Evolutionary conservation across 2,888 invertebrate species (phyloP), one percentile per base, ranked within the genome.

Genomic region (Chrysolina americana): DNA sequence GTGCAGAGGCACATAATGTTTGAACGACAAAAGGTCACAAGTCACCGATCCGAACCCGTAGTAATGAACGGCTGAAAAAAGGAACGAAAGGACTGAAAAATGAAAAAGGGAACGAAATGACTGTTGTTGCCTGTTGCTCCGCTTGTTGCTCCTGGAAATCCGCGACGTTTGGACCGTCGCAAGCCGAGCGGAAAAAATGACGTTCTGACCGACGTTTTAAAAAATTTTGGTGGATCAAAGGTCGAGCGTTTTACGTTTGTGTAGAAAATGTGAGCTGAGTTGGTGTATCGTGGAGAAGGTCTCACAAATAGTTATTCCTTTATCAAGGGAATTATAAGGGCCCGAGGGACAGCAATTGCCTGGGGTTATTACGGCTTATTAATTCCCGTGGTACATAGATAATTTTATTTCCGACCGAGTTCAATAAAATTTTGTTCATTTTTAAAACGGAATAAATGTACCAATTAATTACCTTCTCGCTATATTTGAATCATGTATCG

Each of bases 11-110:
- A 8, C 36, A 36, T 36, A 36, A 36, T 36, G 8, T 36, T 36
- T 8, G 36, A 36, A 36, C 36, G 36, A 36, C 36, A 36, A 36
- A 36, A 36, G 36, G 36, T 36, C 36, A 36, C 36, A 36, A 8
- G 36, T 36, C 64, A 44, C 44, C 1, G 44, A 64, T 64, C 64
- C 41, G 53, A 21, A 21, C 21, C 64, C 53, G 53, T 21, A 21
- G 53, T 53, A 53, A 53, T 53, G 53, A 21, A 53, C 53, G 53
- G 36, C 4, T 36, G 8, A 36, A 36, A 36, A 47, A 15, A 15
- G 13, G 15, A 47, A 47, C 47, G 47, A 47, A n/a, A 2, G 47
- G n/a, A 47, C 47, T n/a, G 47, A 36, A 36, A 53, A 19, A 53
- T 53, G 21, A 23, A 19, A 53, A 59, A 36, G n/a, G 36, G 59